Conservation (phyloP, 2,888 invertebrate species). For the Oscheius onirici region DNA sequence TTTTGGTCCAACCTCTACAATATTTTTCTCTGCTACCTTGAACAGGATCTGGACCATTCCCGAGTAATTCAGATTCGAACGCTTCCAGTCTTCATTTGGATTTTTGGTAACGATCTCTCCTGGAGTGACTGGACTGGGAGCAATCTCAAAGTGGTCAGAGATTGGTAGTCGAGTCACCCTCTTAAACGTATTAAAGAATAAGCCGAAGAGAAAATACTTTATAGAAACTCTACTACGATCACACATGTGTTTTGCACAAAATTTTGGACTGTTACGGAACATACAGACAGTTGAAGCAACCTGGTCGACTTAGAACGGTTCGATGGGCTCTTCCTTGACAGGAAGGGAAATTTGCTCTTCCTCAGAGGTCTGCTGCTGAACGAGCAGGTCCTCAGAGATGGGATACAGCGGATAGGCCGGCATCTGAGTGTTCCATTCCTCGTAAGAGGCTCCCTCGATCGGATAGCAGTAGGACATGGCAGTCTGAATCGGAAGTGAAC, state of each 20-base stretch:
- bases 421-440: constrained; percentile 11
- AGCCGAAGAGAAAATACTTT: background rate
- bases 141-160: too few relatives aligned
- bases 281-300: background rate
- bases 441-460: constrained; percentile 4
- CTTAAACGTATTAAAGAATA: too few relatives aligned
- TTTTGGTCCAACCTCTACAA: too few relatives aligned
- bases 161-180: too few relatives aligned
- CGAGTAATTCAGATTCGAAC: too few relatives aligned
- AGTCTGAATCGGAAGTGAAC: background rate
- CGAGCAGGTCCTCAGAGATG: background rate
- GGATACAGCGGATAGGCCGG: constrained; percentile 14
- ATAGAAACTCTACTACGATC: background rate
- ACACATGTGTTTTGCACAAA: background rate
- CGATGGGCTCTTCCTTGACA: background rate
- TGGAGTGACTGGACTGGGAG: too few relatives aligned
- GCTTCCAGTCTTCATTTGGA: too few relatives aligned
- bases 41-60: too few relatives aligned
- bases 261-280: background rate
- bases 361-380: background rate
- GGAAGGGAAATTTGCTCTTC: background rate
- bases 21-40: too few relatives aligned
- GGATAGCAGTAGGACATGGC: background rate
- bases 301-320: background rate
- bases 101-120: too few relatives aligned